phyloP scores from a whole-genome alignment of 2,113 vertebrate species.

The Vanacampus margaritifer region DNA sequence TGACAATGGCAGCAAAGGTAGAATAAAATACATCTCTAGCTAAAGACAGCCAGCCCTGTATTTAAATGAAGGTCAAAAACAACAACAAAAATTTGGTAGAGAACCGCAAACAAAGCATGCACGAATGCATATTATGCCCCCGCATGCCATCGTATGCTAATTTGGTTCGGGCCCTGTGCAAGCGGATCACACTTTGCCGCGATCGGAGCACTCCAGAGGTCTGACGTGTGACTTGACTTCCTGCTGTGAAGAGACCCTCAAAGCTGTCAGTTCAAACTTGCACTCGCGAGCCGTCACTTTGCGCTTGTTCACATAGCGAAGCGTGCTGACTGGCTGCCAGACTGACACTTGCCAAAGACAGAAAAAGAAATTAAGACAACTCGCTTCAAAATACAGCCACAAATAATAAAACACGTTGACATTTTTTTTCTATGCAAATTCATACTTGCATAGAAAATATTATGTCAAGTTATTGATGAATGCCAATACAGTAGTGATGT shows the following conservation, averaged over 20 bases:
- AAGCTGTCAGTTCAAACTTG: neutral
- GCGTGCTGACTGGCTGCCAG: neutral
- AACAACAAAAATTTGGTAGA: neutral
- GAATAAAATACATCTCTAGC: neutral
- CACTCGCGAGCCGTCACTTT: neutral
- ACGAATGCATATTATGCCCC: no score
- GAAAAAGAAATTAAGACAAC: neutral
- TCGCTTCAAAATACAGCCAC: neutral
- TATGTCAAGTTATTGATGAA: constrained; percentile 1
- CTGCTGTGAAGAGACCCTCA: constrained; percentile 1
- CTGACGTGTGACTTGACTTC: neutral
- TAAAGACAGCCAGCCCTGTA: neutral
- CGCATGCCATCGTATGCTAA: no score
- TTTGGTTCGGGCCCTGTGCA: neutral
- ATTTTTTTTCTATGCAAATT: neutral
- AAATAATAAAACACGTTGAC: neutral
- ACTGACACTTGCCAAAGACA: constrained; percentile 2
- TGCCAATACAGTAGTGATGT: neutral
- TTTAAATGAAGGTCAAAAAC: neutral
- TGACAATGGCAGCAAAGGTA: constrained; percentile 22
- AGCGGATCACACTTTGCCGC: neutral
- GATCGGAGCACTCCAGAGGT: neutral
- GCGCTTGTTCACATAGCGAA: neutral
- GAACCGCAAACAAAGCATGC: neutral
- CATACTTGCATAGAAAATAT: no score